phyloP scores from a whole-genome alignment of 2,797 vertebrate genomes.

The Meda fulgida region DNA sequence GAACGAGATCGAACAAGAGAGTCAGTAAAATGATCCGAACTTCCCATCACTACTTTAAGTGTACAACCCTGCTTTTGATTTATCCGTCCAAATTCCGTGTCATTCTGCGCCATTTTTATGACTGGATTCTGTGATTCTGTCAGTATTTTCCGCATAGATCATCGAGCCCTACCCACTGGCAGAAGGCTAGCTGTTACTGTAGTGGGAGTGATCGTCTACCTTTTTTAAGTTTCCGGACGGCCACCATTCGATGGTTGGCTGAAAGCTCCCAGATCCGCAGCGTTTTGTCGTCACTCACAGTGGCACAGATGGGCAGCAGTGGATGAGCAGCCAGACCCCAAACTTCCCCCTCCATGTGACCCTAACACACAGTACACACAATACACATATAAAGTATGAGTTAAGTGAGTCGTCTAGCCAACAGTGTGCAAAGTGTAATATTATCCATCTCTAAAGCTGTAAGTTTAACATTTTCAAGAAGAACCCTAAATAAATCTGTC shows the following conservation, averaged over 20 bases:
- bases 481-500: too few relatives aligned
- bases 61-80: too few relatives aligned
- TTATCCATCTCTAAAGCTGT: too few relatives aligned
- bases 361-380: conserved; percentile 72
- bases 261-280: conserved; percentile 97
- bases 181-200: not conserved
- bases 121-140: not conserved
- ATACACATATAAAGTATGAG: not conserved
- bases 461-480: too few relatives aligned
- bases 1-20: too few relatives aligned
- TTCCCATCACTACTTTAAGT: too few relatives aligned
- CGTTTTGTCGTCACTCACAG: conserved; percentile 94
- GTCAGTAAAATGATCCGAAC: too few relatives aligned
- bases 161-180: too few relatives aligned
- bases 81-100: too few relatives aligned
- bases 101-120: too few relatives aligned
- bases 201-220: conserved; percentile 70
- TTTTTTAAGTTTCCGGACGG: conserved; percentile 96
- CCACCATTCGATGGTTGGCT: conserved; percentile 95
- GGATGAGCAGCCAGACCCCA: conserved; percentile 95
- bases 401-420: too few relatives aligned
- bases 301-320: conserved; percentile 93
- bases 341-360: conserved; percentile 97
- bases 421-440: too few relatives aligned
- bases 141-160: not conserved